phyloP scores from a whole-genome alignment of 2,888 invertebrate genomes.

The Caenorhabditis panamensis region DNA sequence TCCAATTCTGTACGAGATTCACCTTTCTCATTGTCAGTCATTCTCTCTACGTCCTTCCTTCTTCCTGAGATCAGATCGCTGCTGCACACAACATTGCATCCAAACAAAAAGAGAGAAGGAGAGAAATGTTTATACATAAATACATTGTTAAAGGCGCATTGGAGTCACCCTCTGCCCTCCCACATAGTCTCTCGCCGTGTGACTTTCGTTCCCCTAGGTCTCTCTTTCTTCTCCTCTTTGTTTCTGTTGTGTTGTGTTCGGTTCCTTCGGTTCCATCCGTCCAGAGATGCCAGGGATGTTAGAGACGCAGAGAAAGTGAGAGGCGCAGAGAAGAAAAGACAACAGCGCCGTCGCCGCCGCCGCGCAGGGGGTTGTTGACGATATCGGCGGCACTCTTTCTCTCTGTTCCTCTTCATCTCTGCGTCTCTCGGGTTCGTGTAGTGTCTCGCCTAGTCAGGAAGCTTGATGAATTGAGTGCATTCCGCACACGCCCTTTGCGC shows the following conservation, averaged over 20 bases:
- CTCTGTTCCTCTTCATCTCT: background rate
- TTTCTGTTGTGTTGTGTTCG: slow-evolving; percentile 5
- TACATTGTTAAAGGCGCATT: slow-evolving; percentile 31
- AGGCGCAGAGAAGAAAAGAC: background rate
- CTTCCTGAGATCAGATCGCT: too few relatives aligned
- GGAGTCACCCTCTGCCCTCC: slow-evolving; percentile 4
- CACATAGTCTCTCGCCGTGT: slow-evolving; percentile 14
- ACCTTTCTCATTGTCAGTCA: too few relatives aligned
- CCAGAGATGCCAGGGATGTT: background rate
- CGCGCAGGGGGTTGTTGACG: too few relatives aligned
- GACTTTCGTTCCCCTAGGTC: slow-evolving; percentile 18
- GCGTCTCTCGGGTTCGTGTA: background rate
- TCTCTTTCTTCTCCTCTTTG: slow-evolving; percentile 33
- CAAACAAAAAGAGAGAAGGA: background rate
- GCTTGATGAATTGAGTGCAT: slow-evolving; percentile 58
- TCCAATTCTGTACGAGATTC: too few relatives aligned
- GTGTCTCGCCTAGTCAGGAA: background rate
- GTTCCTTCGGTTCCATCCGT: too few relatives aligned
- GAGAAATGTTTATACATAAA: slow-evolving; percentile 46
- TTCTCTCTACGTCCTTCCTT: too few relatives aligned
- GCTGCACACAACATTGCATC: too few relatives aligned
- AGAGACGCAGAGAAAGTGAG: background rate
- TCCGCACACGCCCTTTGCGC: slow-evolving; percentile 12
- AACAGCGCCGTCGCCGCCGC: too few relatives aligned
- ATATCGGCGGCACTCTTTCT: background rate